Base-by-base conservation (phyloP, 2,113 vertebrate species). In the Cyanistes caeruleus region DNA sequence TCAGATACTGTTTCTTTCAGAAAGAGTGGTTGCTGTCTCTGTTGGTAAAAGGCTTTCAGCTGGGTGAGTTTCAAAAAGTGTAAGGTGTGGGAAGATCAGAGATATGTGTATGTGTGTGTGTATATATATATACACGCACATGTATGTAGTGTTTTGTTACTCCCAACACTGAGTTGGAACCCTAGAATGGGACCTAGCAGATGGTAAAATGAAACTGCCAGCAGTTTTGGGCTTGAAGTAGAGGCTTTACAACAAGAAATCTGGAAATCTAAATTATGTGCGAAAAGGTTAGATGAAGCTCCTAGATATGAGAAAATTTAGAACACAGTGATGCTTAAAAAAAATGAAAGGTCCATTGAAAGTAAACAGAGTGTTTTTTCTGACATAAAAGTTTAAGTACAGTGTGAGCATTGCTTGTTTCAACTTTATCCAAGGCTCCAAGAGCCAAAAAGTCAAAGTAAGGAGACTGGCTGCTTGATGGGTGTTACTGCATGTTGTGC, bases 231-330 rank as follows among this genome's bases (percentile, higher is more conserved):
- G 64, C 72, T 88, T 44, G 13, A 86, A 90, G 48, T 59, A 63
- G 64, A 95, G 44, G 21, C 58, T 92, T 92, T 92, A 39, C 70
- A 86, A 44, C 11, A 84, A 77, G 85, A 89, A 89, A 81, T 94
- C 17, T 81, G 60, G 69, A 94, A 77, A 63, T 84, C 21, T 89
- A 49, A 89, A 78, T 90, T 64, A 39, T 0, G 3, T 63, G 46
- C 7, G 22, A 83, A 90, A 87, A 92, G 82, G 90, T 83, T 94
- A 93, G 43, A 39, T 69, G 78, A 59, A 87, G 28, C 39, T 72
- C 35, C n/a, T n/a, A n/a, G 48, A 69, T 77, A 69, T 85, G 68
- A 67, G 59, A 88, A 90, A 70, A 75, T 2, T n/a, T 33, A 74
- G 39, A 74, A 67, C 33, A 59, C 41, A 81, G 49, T 84, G 89